Conservation (phyloP, 2,797 vertebrate species). For the Aulostomus chinensis region DNA sequence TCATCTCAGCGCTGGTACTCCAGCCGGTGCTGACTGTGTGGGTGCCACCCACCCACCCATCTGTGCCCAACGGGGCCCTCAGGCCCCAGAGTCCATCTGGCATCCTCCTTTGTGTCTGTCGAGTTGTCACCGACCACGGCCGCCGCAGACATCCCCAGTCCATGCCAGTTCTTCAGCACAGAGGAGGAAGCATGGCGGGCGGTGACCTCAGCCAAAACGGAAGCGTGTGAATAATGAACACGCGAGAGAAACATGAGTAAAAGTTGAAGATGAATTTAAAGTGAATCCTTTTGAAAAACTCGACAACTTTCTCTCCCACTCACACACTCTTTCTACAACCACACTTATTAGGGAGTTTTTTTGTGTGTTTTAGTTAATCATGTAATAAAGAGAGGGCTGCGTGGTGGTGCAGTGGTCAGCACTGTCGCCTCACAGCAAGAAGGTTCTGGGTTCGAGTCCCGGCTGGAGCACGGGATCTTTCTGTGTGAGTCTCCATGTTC, state of each 20-base stretch:
- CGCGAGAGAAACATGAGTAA: background rate
- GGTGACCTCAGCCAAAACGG: slow-evolving; percentile 8
- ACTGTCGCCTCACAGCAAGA: no score
- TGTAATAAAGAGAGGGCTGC: no score
- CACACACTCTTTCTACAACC: no score
- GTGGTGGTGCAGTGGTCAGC: no score
- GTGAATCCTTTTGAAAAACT: no score
- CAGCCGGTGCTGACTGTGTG: slow-evolving; percentile 49
- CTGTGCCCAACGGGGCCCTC: slow-evolving; percentile 66
- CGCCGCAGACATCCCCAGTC: slow-evolving; percentile 12
- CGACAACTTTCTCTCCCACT: no score
- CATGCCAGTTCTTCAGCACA: slow-evolving; percentile 8
- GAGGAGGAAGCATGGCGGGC: background rate
- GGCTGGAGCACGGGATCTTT: no score
- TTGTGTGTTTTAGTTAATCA: no score
- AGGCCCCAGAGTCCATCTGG: slow-evolving; percentile 73
- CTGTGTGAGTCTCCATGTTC: no score
- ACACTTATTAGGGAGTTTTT: no score
- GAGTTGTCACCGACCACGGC: slow-evolving; percentile 67
- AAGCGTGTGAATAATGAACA: background rate
- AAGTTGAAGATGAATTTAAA: no score
- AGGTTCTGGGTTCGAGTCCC: no score
- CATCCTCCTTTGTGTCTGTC: slow-evolving; percentile 75
- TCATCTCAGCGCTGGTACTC: slow-evolving; percentile 46
- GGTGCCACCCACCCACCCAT: slow-evolving; percentile 75